phyloP scores from a whole-genome alignment of 2,888 invertebrate species.

The Pherbina coryleti region DNA sequence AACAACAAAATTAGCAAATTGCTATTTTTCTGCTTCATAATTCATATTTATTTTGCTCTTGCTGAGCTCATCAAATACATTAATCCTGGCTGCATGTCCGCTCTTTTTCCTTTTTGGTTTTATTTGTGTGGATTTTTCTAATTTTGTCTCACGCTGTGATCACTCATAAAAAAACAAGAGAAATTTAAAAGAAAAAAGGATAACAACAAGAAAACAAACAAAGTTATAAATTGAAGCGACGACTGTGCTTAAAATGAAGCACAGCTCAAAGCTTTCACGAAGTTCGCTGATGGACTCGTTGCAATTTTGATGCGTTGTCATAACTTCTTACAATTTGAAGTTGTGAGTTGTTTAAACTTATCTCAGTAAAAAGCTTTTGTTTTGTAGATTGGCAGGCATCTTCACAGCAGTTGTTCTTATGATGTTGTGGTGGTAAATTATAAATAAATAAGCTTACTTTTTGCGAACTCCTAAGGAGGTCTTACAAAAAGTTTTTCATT shows the following conservation, averaged over 20 bases:
- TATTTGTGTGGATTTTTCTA: neutral
- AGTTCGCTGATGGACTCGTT: slow-evolving; percentile 6
- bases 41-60: neutral
- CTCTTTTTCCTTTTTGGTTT: neutral
- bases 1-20: neutral
- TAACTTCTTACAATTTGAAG: too few species aligned
- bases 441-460: too few species aligned
- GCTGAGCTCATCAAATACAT: neutral
- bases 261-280: neutral
- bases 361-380: too few species aligned
- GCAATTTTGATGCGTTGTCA: neutral
- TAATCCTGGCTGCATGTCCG: neutral
- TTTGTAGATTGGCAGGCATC: too few species aligned
- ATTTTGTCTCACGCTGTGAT: too few species aligned
- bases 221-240: neutral
- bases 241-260: neutral
- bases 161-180: neutral
- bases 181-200: neutral
- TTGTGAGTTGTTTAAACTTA: too few species aligned
- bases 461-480: too few species aligned
- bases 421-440: too few species aligned
- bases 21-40: neutral
- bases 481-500: too few species aligned
- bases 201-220: slow-evolving; percentile 4
- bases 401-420: too few species aligned